Conservation (phyloP, 1,140 invertebrate genomes). For the Leptopilina clavipes region DNA sequence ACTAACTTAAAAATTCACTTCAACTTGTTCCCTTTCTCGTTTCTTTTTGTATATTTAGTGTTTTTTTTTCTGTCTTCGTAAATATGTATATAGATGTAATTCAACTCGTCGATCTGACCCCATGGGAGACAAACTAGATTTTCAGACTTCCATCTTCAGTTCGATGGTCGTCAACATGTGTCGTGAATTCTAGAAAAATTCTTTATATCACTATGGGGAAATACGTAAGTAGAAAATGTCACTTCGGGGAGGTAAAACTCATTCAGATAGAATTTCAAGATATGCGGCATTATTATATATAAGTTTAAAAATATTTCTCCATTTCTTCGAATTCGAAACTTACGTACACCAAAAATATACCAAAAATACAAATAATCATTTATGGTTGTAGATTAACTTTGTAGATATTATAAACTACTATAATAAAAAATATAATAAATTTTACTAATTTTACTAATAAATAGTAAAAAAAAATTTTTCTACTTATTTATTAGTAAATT, state of each 20-base stretch:
- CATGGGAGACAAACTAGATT: conserved; percentile 9
- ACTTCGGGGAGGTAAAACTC: conserved; percentile 15
- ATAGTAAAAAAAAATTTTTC: too few species aligned
- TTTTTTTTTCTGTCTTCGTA: neutral
- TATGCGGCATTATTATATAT: neutral
- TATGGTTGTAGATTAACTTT: too few species aligned
- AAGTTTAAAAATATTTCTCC: neutral
- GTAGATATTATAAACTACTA: too few species aligned
- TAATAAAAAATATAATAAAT: too few species aligned
- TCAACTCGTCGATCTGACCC: neutral
- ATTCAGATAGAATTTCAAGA: conserved; percentile 10
- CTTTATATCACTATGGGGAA: conserved; percentile 17
- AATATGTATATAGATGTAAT: neutral
- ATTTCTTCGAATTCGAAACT: neutral
- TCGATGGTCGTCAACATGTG: conserved; percentile 26
- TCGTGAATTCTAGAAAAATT: conserved; percentile 1
- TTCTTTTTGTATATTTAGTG: neutral
- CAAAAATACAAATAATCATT: too few species aligned
- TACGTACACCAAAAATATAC: too few species aligned
- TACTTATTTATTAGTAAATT: too few species aligned
- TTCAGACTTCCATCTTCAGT: conserved; percentile 1
- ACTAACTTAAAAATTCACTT: neutral
- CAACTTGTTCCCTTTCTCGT: neutral
- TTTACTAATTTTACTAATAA: too few species aligned
- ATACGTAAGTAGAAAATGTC: neutral